Base-by-base conservation (phyloP, 2,113 vertebrate genomes). In the Serinus canaria region DNA sequence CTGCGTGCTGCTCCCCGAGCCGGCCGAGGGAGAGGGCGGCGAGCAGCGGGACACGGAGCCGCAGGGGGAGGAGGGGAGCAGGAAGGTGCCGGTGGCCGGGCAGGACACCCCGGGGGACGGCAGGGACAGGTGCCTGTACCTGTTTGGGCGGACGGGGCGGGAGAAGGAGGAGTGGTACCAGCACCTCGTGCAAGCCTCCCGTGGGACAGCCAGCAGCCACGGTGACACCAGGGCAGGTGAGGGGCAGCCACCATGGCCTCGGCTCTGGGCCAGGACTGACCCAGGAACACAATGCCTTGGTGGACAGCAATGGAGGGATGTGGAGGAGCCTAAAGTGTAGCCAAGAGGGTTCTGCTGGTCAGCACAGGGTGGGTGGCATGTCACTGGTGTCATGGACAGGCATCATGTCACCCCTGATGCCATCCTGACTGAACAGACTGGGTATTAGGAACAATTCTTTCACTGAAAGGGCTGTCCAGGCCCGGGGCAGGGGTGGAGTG, bases 141-240 rank as follows among this genome's bases (percentile, higher is more conserved):
- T 99, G 44, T 99, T 99, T 1, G 98, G 98, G 47, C 91, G 98
- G 64, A 99, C 98, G 0, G 99, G 98, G 24, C 96, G 99, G 64
- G 98, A 99, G 81, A 99, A 99, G 95, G 99, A 99, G 74, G 98
- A 99, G 94, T 99, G 99, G 99, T 99, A 98, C 84, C 98, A 98
- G 84, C 97, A 98, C 52, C 97, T 99, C 24, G 79, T 96, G 87
- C 90, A 82, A 76, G 98, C 98, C 11, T 98, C 98, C 81, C 76
- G 31, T 14, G 43, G 97, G 87, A 90, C 74, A 15, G 75, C 97
- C 53, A 64, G 81, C 87, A 93, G 89, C 93, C 92, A 35, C 66
- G 63, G 83, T 28, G 96, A 96, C 69, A 96, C 67, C 83, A 94
- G 80, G 89, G 87, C 79, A 87, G 98, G 98, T 99, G 97, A 87